Conservation (phyloP, 2,888 invertebrate species). For the Orthosia cruda region DNA sequence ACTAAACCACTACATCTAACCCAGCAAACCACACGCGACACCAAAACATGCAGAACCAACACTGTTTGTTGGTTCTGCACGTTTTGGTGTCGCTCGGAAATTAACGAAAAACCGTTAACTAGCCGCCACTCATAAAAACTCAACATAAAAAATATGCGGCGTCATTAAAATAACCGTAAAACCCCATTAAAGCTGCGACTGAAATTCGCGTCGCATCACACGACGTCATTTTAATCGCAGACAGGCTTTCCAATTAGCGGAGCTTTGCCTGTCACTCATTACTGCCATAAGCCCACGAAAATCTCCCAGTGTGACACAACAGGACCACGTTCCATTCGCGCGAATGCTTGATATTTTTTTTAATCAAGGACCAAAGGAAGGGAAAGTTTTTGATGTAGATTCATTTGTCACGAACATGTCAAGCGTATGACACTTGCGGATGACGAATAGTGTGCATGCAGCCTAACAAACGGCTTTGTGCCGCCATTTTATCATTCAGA, state of each 20-base stretch:
- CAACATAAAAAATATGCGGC: constrained; percentile 56
- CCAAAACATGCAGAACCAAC: constrained; percentile 20
- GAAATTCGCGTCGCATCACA: constrained; percentile 67
- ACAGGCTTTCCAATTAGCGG: constrained; percentile 72
- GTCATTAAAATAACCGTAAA: constrained; percentile 69
- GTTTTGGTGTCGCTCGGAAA: too few species aligned
- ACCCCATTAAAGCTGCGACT: constrained; percentile 58
- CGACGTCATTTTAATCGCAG: constrained; percentile 69
- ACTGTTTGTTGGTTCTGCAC: too few species aligned
- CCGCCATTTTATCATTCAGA: constrained; percentile 41
- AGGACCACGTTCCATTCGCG: constrained; percentile 56
- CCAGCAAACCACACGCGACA: constrained; percentile 30
- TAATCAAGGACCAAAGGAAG: constrained; percentile 67
- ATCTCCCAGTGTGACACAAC: constrained; percentile 65
- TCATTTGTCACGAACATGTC: constrained; percentile 62
- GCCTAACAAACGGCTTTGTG: constrained; percentile 50
- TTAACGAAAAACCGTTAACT: constrained; percentile 48
- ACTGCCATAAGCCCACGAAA: constrained; percentile 68
- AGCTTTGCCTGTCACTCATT: constrained; percentile 70
- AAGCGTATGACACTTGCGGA: constrained; percentile 52
- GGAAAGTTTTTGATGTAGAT: constrained; percentile 64
- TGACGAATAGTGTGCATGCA: constrained; percentile 50
- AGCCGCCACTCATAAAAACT: constrained; percentile 48
- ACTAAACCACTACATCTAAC: constrained; percentile 8
- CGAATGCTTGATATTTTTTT: constrained; percentile 61